Conservation (phyloP, 2,888 invertebrate genomes). For the Tyria jacobaeae region DNA sequence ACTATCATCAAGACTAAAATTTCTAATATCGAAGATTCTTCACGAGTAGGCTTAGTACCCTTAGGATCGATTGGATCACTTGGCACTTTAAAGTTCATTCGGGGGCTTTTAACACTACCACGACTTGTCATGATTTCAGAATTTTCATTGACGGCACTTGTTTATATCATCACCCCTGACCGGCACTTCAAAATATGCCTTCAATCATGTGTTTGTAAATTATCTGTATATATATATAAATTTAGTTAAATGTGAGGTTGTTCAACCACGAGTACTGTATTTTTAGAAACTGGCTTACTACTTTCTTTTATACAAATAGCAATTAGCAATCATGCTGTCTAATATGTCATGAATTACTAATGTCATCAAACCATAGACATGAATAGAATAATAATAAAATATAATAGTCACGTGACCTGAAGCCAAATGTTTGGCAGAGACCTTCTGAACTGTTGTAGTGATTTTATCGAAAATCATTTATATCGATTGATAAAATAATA, state of each 20-base stretch:
- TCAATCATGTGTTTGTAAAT: neutral
- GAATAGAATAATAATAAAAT: no score
- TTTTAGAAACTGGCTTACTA: conserved; percentile 13
- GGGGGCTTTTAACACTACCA: conserved; percentile 71
- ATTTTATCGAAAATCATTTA: no score
- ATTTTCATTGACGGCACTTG: conserved; percentile 37
- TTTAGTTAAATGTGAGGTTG: conserved; percentile 1
- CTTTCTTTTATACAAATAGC: neutral
- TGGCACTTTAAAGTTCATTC: conserved; percentile 80
- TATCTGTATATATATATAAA: neutral
- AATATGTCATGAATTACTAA: neutral
- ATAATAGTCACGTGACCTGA: no score
- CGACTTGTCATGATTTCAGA: conserved; percentile 73
- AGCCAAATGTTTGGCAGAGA: no score
- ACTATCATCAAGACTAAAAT: conserved; percentile 93
- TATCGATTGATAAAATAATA: no score
- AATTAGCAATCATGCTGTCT: neutral
- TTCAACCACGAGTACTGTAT: conserved; percentile 18
- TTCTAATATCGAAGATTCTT: conserved; percentile 93
- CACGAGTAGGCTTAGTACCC: conserved; percentile 94
- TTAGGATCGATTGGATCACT: conserved; percentile 80
- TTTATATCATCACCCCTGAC: neutral
- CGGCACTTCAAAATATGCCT: neutral
- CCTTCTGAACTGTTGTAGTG: no score
- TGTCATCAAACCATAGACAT: no score